Evolutionary conservation across 2,888 invertebrate genomes (phyloP).

Genomic region (Cheilosia pagana): DNA sequence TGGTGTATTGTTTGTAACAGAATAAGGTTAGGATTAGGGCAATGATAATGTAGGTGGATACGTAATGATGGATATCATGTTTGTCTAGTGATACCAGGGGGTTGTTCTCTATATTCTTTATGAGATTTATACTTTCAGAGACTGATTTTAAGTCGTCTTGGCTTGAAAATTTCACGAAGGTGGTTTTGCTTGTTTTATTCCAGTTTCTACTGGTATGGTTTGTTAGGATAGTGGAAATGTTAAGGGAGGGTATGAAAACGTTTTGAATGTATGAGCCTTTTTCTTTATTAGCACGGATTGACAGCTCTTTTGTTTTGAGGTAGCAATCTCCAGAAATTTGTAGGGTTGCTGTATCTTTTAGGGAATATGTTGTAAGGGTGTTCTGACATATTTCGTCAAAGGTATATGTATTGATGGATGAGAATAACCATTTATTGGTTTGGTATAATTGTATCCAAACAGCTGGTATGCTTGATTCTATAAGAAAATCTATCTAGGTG

Average conservation of each 20-base stretch:
- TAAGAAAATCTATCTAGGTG: too few relatives aligned
- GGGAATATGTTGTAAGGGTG: too few relatives aligned
- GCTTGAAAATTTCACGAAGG: too few relatives aligned
- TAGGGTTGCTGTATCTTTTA: background rate
- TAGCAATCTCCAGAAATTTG: conserved; percentile 22
- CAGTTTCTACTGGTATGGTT: too few relatives aligned
- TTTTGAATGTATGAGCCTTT: background rate
- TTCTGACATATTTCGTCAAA: too few relatives aligned
- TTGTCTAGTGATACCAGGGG: background rate
- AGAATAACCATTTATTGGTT: too few relatives aligned
- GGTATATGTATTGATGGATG: too few relatives aligned
- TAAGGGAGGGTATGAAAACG: too few relatives aligned
- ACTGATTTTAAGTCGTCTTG: background rate
- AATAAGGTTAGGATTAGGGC: conserved; percentile 10
- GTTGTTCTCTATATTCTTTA: background rate
- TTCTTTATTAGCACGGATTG: conserved; percentile 4
- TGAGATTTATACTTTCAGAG: background rate
- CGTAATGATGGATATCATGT: conserved; percentile 14
- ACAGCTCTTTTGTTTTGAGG: conserved; percentile 11
- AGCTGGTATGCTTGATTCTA: too few relatives aligned
- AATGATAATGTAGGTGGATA: background rate
- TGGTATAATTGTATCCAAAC: too few relatives aligned
- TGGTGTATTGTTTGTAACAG: background rate
- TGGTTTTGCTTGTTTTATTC: too few relatives aligned
- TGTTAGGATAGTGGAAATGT: too few relatives aligned